These are phyloP conservation scores for Cossypha dichroa DNA, from an alignment of 2,797 vertebrate genomes.

Conservation along the genomic window DNA sequence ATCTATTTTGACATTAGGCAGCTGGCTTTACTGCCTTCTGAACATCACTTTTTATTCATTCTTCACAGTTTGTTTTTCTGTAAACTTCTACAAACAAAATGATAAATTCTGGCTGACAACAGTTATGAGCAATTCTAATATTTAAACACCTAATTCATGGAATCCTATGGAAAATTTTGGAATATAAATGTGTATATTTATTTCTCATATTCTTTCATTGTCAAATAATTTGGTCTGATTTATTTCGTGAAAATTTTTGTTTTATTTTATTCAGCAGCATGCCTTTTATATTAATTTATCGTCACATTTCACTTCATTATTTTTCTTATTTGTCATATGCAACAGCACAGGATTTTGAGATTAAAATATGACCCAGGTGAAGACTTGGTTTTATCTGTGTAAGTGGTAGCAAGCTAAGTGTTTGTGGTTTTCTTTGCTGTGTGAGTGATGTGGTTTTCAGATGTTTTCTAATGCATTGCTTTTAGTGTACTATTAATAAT, in stretches of 20 bases:
- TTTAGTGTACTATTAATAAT: conserved; percentile 17
- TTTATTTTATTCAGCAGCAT: background rate
- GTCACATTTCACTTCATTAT: conserved; percentile 50
- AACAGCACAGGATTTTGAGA: conserved; percentile 78
- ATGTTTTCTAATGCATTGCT: conserved; percentile 1
- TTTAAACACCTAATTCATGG: background rate
- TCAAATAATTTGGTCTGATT: background rate
- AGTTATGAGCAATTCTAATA: background rate
- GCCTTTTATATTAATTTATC: conserved; percentile 24
- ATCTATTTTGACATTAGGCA: conserved; percentile 11
- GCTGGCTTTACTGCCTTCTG: background rate
- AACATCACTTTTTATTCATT: background rate
- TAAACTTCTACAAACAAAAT: background rate
- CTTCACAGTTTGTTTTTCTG: background rate
- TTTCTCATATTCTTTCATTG: background rate
- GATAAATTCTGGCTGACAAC: background rate
- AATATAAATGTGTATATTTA: background rate
- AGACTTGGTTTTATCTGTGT: conserved; percentile 83
- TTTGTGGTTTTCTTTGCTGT: conserved; percentile 67
- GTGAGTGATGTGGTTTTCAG: conserved; percentile 52
- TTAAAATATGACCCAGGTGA: conserved; percentile 79
- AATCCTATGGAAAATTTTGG: background rate
- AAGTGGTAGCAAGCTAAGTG: conserved; percentile 69
- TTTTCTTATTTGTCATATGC: conserved; percentile 74
- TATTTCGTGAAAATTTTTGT: background rate